Evolutionary conservation across 2,888 invertebrate genomes (phyloP), one percentile per base, ranked within the genome.

Genomic region (Catocala fraxini): DNA sequence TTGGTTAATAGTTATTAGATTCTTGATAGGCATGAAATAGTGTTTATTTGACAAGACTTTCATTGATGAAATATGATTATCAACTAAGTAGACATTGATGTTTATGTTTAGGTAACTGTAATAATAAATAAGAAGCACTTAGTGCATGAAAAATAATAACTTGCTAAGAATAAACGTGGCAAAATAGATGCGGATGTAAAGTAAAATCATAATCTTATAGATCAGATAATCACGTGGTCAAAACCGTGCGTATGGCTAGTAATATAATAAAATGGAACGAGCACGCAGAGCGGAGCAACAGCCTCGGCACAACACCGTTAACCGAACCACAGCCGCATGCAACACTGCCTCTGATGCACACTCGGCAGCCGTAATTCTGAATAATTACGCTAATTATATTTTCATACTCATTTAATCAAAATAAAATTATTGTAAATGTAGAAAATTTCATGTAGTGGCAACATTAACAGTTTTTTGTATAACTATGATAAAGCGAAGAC

Each of bases 301-400:
- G 79, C 81, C 84, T 81, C 71, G 70, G 10, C 52, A 34, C 46
- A 68, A 71, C 68, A 68, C 77, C 70, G 73, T 76, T 82, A 82
- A 69, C 73, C 71, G 72, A 75, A 77, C 75, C 79, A 68, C 75
- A 79, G 73, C 68, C 70, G 69, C 79, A 77, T 82, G 81, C 77
- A 79, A 79, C 77, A 75, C 71, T 80, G 77, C 73, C 74, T 79
- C 70, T 67, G 65, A 65, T 74, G 75, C 68, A 71, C 64, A 71
- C 63, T 65, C 48, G 43, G 48, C 61, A 34, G 12, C 13, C 15
- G 33, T 56, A 56, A 56, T 56, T 56, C 56, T 61, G 46, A 61
- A 46, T 46, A 46, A 46, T 45, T 46, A 46, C 15, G 6, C 46
- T 61, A 61, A 61, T 60, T 60, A 60, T 33, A 59, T 54, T 46